Evolutionary conservation across 2,797 vertebrate species (phyloP), one percentile per base, ranked within the genome.

Genomic region (Antrozous pallidus): DNA sequence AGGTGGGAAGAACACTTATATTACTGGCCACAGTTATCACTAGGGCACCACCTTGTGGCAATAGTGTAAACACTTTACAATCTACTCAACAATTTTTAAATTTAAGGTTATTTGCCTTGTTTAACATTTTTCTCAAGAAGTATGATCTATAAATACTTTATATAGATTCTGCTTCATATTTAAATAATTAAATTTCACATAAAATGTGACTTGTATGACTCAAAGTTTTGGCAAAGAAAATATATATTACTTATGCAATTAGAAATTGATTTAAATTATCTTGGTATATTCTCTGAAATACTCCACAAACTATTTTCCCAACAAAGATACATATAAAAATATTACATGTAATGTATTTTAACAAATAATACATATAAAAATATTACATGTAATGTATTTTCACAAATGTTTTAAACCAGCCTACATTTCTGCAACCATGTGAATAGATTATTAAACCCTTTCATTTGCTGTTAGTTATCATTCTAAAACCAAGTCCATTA

Each of bases 11-110:
- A 79, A 78, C 42, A 11, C 1, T 4, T 56, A 54, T 0, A 3
- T n/a, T 40, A 22, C 24, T 33, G 40, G 31, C 20, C 74, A 94
- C 47, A 71, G 26, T 91, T 85, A 42, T 56, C 33, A 9, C 78
- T 40, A 17, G 86, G 45, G 85, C 20, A 31, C 88, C 89, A 92
- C 86, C 74, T 92, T 61, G 89, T 94, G 94, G 89, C 56, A 80
- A 47, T 5, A 71, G 31, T 80, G 20, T 70, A 33, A 88, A 91
- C 40, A 75, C 45, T 45, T 94, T 87, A 71, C 8, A 79, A 31
- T 73, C 71, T 40, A 75, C 8, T 85, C 33, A 73, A 45, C 78
- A 11, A 69, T 58, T 91, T 75, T 92, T 78, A 86, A 88, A 92
- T 86, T 88, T 31, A 67, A 33, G 24, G 0, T 81, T 47, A 83